Evolutionary conservation across 2,888 invertebrate species (phyloP).

Genomic region (Agonopterix heracliana): DNA sequence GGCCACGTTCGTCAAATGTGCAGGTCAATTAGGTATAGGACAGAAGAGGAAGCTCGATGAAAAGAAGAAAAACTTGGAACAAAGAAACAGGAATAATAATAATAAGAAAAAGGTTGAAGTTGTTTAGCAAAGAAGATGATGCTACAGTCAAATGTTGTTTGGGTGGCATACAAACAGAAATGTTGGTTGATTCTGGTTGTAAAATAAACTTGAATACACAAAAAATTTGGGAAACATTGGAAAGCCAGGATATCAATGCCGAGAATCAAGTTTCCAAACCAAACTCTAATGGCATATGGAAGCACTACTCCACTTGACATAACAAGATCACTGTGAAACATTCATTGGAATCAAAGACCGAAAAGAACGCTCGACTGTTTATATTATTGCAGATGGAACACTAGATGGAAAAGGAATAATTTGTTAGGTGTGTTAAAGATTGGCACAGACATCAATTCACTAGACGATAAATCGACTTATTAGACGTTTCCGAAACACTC

Average conservation of each 20-base stretch:
- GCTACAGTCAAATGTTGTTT: slow-evolving; percentile 8
- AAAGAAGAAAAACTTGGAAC: too few relatives aligned
- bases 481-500: too few relatives aligned
- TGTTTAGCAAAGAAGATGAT: slow-evolving; percentile 4
- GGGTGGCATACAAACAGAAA: slow-evolving; percentile 15
- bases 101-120: too few relatives aligned
- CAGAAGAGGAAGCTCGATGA: too few relatives aligned
- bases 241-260: slow-evolving; percentile 8
- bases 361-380: slow-evolving; percentile 8
- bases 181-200: slow-evolving; percentile 21
- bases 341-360: neutral
- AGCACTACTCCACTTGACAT: slow-evolving; percentile 13
- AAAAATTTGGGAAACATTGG: slow-evolving; percentile 14
- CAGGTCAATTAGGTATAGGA: too few relatives aligned
- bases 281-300: slow-evolving; percentile 16
- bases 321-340: slow-evolving; percentile 13
- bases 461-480: too few relatives aligned
- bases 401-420: slow-evolving; percentile 1
- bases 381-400: slow-evolving; percentile 6
- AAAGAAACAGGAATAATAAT: too few relatives aligned
- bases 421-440: slow-evolving; percentile 10
- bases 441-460: slow-evolving; percentile 5
- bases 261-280: slow-evolving; percentile 9
- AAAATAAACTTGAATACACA: slow-evolving; percentile 18
- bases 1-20: too few relatives aligned